Base-by-base conservation (phyloP, 2,113 vertebrate species). In the Lepus timidus region DNA sequence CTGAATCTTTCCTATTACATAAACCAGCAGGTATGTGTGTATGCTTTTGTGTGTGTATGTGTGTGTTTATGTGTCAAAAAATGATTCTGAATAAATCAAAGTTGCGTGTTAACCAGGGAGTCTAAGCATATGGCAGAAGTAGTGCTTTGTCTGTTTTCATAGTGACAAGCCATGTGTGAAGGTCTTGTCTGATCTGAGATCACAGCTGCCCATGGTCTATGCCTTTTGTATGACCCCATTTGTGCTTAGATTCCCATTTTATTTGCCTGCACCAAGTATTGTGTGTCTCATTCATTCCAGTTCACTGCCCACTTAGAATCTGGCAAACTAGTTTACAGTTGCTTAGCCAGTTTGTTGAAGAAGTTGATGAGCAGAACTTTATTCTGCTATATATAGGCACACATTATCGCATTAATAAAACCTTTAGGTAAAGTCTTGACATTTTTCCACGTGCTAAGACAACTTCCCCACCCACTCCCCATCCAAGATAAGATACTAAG, bases 281-380 rank as follows among this genome's bases (percentile, higher is more conserved):
- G 78, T 82, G 17, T 81, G 81, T 20, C 29, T 67, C 76, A 70
- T 96, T 94, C 76, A 82, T 97, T 97, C 94, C 93, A 83, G 84
- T 85, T 95, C 94, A 95, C 87, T 67, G 79, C 51, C 44, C 85
- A 36, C 67, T 81, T 78, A 87, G 93, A 94, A 91, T 95, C 19
- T 96, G 91, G 80, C 94, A 89, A 93, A 65, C 52, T n/a, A 33
- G 84, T 82, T 96, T 84, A 89, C 33, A 89, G 79, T 94, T 93
- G 71, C 61, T 87, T 75, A 93, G 67, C 81, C 51, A 74, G 64
- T 29, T 92, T 93, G 51, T 93, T 88, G 33, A 96, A 81, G 55
- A 29, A 88, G 76, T 92, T 95, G 86, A 81, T 14, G 36, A 82
- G 78, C 71, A 85, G 70, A 95, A 81, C 70, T 76, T 36, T 65